Conservation (phyloP, 1,140 invertebrate genomes). For the Thereuonema tuberculata region DNA sequence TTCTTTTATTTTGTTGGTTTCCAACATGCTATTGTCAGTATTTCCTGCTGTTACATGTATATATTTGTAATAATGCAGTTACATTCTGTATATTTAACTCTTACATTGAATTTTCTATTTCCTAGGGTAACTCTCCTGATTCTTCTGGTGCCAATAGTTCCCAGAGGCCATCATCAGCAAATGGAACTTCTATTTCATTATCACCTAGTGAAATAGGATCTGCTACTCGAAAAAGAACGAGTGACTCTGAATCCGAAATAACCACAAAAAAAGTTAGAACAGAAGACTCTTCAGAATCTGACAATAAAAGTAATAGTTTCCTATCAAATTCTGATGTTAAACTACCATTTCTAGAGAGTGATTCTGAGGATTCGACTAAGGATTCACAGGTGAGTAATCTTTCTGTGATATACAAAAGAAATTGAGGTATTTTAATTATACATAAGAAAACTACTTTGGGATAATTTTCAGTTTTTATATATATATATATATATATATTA, state of each 20-base stretch:
- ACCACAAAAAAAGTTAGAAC: background rate
- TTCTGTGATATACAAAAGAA: background rate
- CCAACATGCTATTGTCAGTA: no score
- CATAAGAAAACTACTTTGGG: no score
- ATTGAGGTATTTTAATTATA: background rate
- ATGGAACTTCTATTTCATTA: background rate
- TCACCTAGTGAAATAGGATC: background rate
- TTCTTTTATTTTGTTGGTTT: no score
- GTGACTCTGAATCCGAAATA: background rate
- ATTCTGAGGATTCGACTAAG: conserved; percentile 8
- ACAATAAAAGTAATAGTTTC: background rate
- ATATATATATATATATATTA: no score
- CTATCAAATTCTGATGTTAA: background rate
- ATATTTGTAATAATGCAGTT: no score
- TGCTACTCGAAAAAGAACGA: background rate
- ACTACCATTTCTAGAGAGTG: conserved; percentile 8
- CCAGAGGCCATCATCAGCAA: conserved; percentile 2
- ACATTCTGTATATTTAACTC: no score
- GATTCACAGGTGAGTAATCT: background rate
- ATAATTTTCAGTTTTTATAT: no score
- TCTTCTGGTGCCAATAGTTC: background rate
- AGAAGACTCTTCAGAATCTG: background rate
- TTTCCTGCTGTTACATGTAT: no score
- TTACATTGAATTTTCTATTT: background rate
- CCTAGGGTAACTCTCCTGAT: background rate